phyloP scores from a whole-genome alignment of 2,113 vertebrate genomes.

The Muntiacus reevesi region DNA sequence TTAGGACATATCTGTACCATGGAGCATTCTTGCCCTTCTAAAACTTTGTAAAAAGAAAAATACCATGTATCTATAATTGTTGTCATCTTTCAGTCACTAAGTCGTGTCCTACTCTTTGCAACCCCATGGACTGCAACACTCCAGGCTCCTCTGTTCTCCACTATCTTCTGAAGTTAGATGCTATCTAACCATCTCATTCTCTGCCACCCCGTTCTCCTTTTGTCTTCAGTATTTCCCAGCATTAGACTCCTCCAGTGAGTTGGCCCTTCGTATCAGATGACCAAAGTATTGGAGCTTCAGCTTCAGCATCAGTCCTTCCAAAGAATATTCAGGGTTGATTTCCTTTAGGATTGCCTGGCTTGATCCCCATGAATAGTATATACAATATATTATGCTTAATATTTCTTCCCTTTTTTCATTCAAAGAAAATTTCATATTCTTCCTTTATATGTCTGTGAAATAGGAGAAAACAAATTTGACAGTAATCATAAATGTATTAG shows the following conservation, averaged over 20 bases:
- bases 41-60: slow-evolving; percentile 25
- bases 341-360: background rate
- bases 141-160: background rate
- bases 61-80: background rate
- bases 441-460: background rate
- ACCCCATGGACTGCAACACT: background rate
- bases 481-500: background rate
- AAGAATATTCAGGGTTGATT: background rate
- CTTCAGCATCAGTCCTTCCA: background rate
- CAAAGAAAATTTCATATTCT: background rate
- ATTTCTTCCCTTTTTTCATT: background rate
- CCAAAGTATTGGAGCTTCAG: background rate
- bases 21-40: background rate
- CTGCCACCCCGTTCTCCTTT: background rate
- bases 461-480: background rate
- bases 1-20: background rate
- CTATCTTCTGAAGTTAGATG: background rate
- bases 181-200: background rate
- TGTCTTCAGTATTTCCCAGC: background rate
- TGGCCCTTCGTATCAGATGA: background rate
- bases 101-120: background rate
- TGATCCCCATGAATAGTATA: background rate
- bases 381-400: background rate
- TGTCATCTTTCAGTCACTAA: background rate
- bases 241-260: background rate